Base-by-base conservation (phyloP, 2,113 vertebrate species). In the Cnemophilus loriae region DNA sequence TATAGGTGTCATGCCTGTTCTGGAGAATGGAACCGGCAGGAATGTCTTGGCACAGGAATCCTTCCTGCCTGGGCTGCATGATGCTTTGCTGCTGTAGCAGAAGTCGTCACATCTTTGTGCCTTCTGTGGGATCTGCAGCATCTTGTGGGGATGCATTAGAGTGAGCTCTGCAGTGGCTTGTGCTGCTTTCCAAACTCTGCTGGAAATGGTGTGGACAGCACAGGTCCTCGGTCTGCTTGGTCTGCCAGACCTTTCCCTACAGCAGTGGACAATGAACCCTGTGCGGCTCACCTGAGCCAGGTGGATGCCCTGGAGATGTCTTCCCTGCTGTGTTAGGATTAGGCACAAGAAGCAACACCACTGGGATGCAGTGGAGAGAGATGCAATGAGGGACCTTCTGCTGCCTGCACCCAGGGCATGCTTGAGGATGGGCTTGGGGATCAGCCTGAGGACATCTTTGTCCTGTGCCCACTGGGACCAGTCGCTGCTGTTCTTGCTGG, bases 381-480 rank as follows among this genome's bases (percentile, higher is more conserved):
- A 19, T 18, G 60, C 0, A 0, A 26, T 64, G 55, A 84, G 42
- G 39, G 56, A n/a, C 24, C 16, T 67, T 39, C 30, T 52, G 17
- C 46, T 3, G 10, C 68, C 57, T 53, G 20, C 16, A 3, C 27
- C 67, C 21, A 6, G 21, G n/a, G 18, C 0, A 0, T n/a, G 35
- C 39, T 27, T 21, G 69, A 61, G 11, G 18, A 32, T 2, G 2
- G 26, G 6, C 47, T 44, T 8, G 49, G 21, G 49, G 63, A 47
- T 60, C 23, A 76, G 41, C 30, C 57, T 13, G 17, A 32, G 64
- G 37, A 39, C 24, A 10, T 7, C 55, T 65, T 21, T 74, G 37
- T 41, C 16, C 33, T 2, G 3, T 59, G 70, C 60, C 57, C 1
- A 1, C 28, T 0, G 0, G 42, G 55, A 57, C 20, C 0, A 4